A percentile compares a stretch with the other conserved stretches of the same genome.
phyloP scores from a whole-genome alignment of 2,113 vertebrate species.

The Castor canadensis region DNA sequence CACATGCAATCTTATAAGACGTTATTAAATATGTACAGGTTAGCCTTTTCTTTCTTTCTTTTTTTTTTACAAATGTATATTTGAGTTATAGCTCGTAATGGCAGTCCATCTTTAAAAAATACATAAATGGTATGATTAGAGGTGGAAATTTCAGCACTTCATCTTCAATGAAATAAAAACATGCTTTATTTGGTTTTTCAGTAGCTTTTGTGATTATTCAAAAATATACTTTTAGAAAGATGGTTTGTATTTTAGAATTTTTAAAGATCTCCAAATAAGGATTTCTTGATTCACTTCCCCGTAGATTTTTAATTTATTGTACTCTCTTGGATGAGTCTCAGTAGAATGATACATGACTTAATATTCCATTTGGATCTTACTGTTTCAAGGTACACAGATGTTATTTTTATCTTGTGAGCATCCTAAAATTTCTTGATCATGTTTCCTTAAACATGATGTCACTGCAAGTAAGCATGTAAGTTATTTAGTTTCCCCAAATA shows the following conservation, averaged over 20 bases:
- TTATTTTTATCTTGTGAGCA: constrained; percentile 37
- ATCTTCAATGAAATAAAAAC: not conserved
- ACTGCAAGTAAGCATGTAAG: not conserved
- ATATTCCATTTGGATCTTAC: constrained; percentile 47
- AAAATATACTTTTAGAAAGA: constrained; percentile 47
- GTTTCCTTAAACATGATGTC: not conserved
- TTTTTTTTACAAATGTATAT: constrained; percentile 66
- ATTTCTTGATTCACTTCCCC: not conserved
- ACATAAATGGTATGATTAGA: constrained; percentile 46
- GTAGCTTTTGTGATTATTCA: constrained; percentile 36
- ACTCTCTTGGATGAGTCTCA: not conserved
- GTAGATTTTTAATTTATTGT: not conserved
- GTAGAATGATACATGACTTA: constrained; percentile 31
- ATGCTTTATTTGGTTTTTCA: constrained; percentile 38
- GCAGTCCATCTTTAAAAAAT: constrained; percentile 70
- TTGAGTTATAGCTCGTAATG: constrained; percentile 64
- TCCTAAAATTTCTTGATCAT: not conserved
- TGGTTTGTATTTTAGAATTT: not conserved
- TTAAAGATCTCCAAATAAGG: not conserved
- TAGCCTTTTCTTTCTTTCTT: constrained; percentile 73
- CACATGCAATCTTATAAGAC: constrained; percentile 57
- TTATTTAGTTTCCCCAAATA: constrained; percentile 8
- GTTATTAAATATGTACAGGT: constrained; percentile 74
- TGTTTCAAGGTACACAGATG: constrained; percentile 33
- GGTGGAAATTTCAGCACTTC: not conserved